Percentiles rank a stretch among this genome's conserved stretches.
Conservation (phyloP, 2,797 vertebrate species). For the Gadopsis bispinosus region DNA sequence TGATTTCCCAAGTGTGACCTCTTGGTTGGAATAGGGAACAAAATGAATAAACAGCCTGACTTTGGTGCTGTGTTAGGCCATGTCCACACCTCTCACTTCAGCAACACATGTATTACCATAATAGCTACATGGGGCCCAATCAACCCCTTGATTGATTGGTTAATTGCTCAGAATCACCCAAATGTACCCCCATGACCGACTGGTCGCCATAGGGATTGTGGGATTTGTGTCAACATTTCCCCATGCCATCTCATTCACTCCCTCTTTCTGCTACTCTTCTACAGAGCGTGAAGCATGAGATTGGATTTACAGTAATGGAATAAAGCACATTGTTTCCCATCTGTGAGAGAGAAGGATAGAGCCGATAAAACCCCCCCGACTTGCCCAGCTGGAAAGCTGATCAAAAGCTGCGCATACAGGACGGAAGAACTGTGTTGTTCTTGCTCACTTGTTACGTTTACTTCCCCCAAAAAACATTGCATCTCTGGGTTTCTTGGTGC, state of each 20-base stretch:
- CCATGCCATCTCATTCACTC: slow-evolving; percentile 65
- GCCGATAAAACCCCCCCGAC: slow-evolving; percentile 65
- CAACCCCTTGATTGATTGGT: slow-evolving; percentile 74
- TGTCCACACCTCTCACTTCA: slow-evolving; percentile 40
- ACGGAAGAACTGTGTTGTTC: slow-evolving; percentile 39
- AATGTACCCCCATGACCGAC: slow-evolving; percentile 55
- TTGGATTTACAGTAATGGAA: slow-evolving; percentile 85
- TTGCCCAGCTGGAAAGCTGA: slow-evolving; percentile 73
- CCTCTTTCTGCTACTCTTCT: slow-evolving; percentile 63
- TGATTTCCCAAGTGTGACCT: slow-evolving; percentile 59
- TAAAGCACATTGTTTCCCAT: slow-evolving; percentile 83
- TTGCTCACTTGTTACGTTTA: slow-evolving; percentile 36
- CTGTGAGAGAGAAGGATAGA: slow-evolving; percentile 65
- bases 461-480: slow-evolving; percentile 29
- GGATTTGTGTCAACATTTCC: slow-evolving; percentile 81
- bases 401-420: slow-evolving; percentile 59
- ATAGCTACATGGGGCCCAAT: slow-evolving; percentile 59
- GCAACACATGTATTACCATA: slow-evolving; percentile 54
- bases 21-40: slow-evolving; percentile 26
- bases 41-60: slow-evolving; percentile 39
- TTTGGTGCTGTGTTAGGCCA: slow-evolving; percentile 32
- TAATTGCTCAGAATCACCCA: slow-evolving; percentile 78
- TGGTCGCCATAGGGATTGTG: slow-evolving; percentile 61
- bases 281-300: slow-evolving; percentile 83
- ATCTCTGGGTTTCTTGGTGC: slow-evolving; percentile 24